Evolutionary conservation across 1,140 invertebrate genomes (phyloP), one percentile per base, ranked within the genome.

Genomic region (Cydia fagiglandana): DNA sequence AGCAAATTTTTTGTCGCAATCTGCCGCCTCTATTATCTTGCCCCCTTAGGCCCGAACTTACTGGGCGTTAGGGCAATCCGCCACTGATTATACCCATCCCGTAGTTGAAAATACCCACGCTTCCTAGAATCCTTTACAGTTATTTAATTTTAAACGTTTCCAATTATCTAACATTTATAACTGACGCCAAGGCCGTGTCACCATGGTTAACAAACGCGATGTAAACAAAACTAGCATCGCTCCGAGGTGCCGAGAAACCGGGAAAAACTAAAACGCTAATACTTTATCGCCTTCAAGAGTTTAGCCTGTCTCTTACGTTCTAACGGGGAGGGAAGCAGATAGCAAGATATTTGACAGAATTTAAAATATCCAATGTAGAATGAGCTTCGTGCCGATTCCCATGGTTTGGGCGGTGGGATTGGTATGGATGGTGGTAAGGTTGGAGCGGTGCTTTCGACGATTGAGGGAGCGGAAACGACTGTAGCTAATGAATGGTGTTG

Each of bases 91-190:
- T n/a, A n/a, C n/a, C n/a, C n/a, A n/a, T n/a, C n/a, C n/a, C n/a
- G n/a, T 61, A 24, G 56, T 61, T 1, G 20, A 10, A n/a, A 24
- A 61, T 24, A 24, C n/a, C n/a, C 53, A 61, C n/a, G 56, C 7
- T 61, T 61, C 17, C 56, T 24, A 3, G 10, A n/a, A 66, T 64
- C 15, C 64, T 66, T 66, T n/a, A 66, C 13, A 70, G 66, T 10
- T 70, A 41, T 70, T 70, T 70, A 70, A 70, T 17, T 70, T 70
- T 70, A 70, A 70, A 38, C 15, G 66, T 17, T 17, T 17, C 66
- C 28, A 66, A 66, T 38, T 66, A 38, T 41, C 34, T 15, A 45
- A 38, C 34, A 70, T 70, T 70, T 38, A 70, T 70, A 70, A 41
- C 66, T 70, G 30, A 5, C 66, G n/a, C 66, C 66, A 45, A 70